Base-by-base conservation (phyloP, 2,888 invertebrate species). In the Drosophila demipolita region DNA sequence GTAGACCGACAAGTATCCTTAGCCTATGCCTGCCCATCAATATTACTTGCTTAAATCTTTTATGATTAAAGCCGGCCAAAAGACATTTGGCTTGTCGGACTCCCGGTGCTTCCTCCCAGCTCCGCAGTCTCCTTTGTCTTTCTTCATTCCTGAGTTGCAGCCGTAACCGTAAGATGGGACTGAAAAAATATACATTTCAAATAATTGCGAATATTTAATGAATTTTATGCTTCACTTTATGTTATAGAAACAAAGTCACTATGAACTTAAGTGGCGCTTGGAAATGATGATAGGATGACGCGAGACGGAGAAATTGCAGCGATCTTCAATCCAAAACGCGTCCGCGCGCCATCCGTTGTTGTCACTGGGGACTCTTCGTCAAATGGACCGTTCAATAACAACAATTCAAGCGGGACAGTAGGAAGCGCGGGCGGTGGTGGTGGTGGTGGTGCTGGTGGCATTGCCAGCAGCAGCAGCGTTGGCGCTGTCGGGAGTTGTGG, bases 301-400 rank as follows among this genome's bases (percentile, higher is more conserved):
- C 94, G 95, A 82, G 96, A 96, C 94, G 96, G 95, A 87, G 96
- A 96, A 93, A 95, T 97, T 93, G 96, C 96, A 81, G 96, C 96
- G 80, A 97, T 97, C 91, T 97, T 97, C 93, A 96, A 97, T 93
- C 97, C 96, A 52, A 95, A 95, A 91, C 94, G 95, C 81, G 95
- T 95, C 66, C 94, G 95, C 74, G 94, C 96, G 69, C 96, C 96
- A 78, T 95, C 95, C 64, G 96, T 96, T 78, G 95, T 96, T 88
- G 95, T 96, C 80, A 96, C 96, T 54, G 95, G 95, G 82, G 95
- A 95, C 82, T 83, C 94, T 57, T 91, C 93, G 49, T 91, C 94
- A 94, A 93, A 95, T 92, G 90, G 94, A 92, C 82, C 94, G 65
- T 89, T 55, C 55, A 55, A 68, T 58, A 89, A 71, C 54, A 86